Evolutionary conservation across 2,113 vertebrate genomes (phyloP).

Genomic region (Cricetomys ansorgei): DNA sequence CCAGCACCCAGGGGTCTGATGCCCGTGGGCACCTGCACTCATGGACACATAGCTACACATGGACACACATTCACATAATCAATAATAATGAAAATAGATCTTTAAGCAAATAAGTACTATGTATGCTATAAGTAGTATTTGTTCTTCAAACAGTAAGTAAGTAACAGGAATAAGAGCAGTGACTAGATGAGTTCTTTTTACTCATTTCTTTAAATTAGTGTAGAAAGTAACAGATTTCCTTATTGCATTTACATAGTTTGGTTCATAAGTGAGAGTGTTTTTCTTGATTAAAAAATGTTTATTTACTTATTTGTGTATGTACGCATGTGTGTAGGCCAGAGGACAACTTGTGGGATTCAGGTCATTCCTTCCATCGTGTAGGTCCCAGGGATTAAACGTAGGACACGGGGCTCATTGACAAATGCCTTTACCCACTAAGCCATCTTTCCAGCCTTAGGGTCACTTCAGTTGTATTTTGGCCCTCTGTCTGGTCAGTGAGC

Average conservation of each 20-base stretch:
- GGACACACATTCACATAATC: not conserved
- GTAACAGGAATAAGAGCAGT: not conserved
- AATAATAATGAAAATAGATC: not conserved
- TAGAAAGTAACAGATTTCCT: not conserved
- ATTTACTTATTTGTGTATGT: not conserved
- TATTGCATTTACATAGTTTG: not conserved
- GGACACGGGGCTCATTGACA: not conserved
- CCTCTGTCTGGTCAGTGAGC: not conserved
- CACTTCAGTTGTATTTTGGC: not conserved
- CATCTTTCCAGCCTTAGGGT: not conserved
- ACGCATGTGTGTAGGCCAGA: not conserved
- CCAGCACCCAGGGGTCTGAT: not conserved
- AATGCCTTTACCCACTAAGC: not conserved
- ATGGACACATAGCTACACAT: not conserved
- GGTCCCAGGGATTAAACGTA: not conserved
- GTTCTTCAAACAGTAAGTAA: not conserved
- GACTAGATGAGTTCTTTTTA: not conserved
- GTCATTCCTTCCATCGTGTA: not conserved
- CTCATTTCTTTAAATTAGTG: not conserved
- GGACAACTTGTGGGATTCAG: not conserved
- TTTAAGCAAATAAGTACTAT: not conserved
- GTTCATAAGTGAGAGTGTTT: not conserved
- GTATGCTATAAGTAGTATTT: not conserved
- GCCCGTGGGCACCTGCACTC: not conserved
- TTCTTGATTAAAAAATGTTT: not conserved